A percentile compares a stretch with the other conserved stretches of the same genome.
Conservation (phyloP, 2,797 vertebrate species). For the Columba guinea region DNA sequence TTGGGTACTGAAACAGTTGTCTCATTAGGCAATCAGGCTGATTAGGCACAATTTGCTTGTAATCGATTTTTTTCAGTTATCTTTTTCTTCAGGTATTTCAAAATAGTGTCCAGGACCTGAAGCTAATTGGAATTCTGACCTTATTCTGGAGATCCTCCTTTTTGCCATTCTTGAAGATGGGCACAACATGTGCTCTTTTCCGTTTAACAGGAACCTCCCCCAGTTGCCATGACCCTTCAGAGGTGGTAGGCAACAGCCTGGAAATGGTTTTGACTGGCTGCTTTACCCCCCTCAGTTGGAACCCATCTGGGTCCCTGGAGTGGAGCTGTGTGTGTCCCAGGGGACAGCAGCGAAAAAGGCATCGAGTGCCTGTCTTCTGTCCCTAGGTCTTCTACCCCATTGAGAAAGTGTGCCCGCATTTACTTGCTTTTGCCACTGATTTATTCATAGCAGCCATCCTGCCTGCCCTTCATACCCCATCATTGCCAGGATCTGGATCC, state of each 20-base stretch:
- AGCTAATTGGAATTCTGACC: not conserved
- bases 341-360: not conserved
- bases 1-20: not conserved
- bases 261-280: not conserved
- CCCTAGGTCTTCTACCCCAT: not conserved
- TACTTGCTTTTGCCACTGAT: not conserved
- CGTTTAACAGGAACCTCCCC: not conserved
- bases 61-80: not conserved
- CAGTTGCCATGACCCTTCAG: not conserved
- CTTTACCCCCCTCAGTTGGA: rapidly evolving
- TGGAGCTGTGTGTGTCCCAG: not conserved
- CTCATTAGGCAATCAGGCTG: not conserved
- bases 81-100: not conserved
- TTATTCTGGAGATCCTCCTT: not conserved
- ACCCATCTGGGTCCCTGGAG: rapidly evolving
- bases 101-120: not conserved
- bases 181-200: not conserved
- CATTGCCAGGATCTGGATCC: not conserved
- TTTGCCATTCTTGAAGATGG: not conserved
- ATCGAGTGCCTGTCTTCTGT: not conserved
- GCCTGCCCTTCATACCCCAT: not conserved
- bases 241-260: not conserved
- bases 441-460: not conserved
- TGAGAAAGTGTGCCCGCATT: not conserved
- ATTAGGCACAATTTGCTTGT: not conserved